Base-by-base conservation (phyloP, 2,888 invertebrate species). In the Rhogogaster chlorosoma region DNA sequence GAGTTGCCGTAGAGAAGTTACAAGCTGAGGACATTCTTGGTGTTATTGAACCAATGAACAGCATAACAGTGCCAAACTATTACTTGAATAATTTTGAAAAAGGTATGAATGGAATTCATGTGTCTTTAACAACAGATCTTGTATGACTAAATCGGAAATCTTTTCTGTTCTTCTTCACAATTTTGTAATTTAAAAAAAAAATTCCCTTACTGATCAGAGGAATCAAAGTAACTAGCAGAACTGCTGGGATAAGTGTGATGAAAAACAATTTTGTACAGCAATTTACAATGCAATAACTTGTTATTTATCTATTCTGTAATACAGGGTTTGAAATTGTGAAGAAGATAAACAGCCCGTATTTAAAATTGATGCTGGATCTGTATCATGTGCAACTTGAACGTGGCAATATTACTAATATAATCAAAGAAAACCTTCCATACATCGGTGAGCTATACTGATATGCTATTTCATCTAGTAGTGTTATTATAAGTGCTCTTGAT, bases 1-100 rank as follows among this genome's bases (percentile, higher is more conserved):
- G 94, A 89, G 96, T 95, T 93, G 98, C 98, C 22, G 95, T 96
- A 1, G 94, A 95, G 45, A 91, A 96, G 84, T 94, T 99, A 85
- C 95, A 96, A 90, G 92, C 95, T 88, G 96, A 96, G 90, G 95
- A 96, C 86, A 95, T 99, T 42, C 88, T 97, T 32, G 98, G 97
- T 38, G 93, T 99, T 3, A 98, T 99, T 90, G 99, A 99, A 93
- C 99, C 99, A 1, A 98, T 99, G 70, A 98, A 98, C 94, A 95
- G 95, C 87, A 96, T 97, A 90, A 96, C 98, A 0, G 96, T 98
- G 29, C 98, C 98, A 38, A 95, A 96, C 86, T 99, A 99, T 93
- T 98, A 97, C 91, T 94, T 99, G 93, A 97, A 97, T 92, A 96
- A 95, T 90, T 98, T 96, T 92, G 94, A 96, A 49, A 96, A 96